Conservation (phyloP, 2,113 vertebrate species). For the Micronisus gabar region DNA sequence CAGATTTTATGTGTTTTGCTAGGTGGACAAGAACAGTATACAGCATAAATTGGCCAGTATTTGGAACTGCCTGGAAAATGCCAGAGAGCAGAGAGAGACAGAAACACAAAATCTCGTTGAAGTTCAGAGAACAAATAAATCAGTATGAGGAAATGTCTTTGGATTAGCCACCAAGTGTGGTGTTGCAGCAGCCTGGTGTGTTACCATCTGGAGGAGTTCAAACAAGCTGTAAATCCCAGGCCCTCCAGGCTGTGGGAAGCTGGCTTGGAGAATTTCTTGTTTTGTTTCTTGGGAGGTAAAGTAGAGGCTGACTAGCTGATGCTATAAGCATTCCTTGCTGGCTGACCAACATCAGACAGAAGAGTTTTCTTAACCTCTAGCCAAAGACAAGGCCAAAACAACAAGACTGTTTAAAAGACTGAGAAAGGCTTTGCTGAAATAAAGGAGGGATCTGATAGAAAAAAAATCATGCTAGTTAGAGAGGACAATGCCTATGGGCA, state of each 20-base stretch:
- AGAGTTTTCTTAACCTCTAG: conserved; percentile 57
- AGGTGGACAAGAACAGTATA: background rate
- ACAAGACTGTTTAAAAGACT: background rate
- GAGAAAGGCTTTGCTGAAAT: background rate
- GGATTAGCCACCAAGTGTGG: conserved; percentile 23
- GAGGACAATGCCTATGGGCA: background rate
- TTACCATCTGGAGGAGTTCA: conserved; percentile 65
- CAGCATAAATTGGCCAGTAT: background rate
- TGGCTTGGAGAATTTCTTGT: conserved; percentile 58
- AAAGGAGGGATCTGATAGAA: background rate
- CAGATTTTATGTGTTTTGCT: background rate
- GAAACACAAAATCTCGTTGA: background rate
- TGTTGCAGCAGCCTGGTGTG: conserved; percentile 12
- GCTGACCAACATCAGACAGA: conserved; percentile 42
- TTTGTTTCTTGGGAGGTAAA: conserved; percentile 67
- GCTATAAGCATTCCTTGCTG: conserved; percentile 61
- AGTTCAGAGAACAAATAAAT: conserved; percentile 63
- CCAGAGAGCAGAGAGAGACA: background rate
- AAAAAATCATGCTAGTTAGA: background rate
- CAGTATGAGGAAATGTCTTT: conserved; percentile 46
- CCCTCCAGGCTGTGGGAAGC: conserved; percentile 46
- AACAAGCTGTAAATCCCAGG: conserved; percentile 37
- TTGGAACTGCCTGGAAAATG: background rate
- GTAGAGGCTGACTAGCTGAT: conserved; percentile 17
- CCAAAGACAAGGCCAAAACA: conserved; percentile 34